Evolutionary conservation across 2,113 vertebrate species (phyloP).

Genomic region (Gadus macrocephalus): DNA sequence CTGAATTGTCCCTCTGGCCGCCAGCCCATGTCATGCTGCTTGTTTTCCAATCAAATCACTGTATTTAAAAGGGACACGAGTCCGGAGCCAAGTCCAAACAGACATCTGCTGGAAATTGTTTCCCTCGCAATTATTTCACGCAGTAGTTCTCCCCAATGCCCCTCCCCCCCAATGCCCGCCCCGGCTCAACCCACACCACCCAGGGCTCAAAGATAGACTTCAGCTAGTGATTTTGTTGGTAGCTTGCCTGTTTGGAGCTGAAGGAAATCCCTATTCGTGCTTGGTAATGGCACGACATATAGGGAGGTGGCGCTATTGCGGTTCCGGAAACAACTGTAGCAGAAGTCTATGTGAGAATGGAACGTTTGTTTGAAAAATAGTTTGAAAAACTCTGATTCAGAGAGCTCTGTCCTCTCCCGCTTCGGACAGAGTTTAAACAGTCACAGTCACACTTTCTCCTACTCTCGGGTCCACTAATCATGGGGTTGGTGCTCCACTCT

Average conservation of each 20-base stretch:
- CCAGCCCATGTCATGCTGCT: slow-evolving; percentile 58
- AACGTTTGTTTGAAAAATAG: no score
- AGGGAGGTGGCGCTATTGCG: slow-evolving; percentile 29
- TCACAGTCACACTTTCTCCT: no score
- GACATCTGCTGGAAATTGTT: slow-evolving; percentile 68
- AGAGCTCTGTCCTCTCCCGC: no score
- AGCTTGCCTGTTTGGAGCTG: slow-evolving; percentile 52
- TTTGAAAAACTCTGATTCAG: no score
- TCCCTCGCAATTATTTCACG: slow-evolving; percentile 59
- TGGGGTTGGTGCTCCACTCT: no score
- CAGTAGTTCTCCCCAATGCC: slow-evolving; percentile 41
- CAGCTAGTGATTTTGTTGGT: slow-evolving; percentile 53
- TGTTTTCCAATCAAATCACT: slow-evolving; percentile 71
- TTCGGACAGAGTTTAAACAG: no score
- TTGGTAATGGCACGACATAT: slow-evolving; percentile 48
- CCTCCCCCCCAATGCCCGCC: not conserved
- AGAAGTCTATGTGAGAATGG: slow-evolving; percentile 35
- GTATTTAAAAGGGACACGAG: slow-evolving; percentile 68
- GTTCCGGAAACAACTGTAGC: slow-evolving; percentile 39
- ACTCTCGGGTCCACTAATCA: no score
- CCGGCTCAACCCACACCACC: not conserved
- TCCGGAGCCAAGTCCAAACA: slow-evolving; percentile 62
- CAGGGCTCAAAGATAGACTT: no score
- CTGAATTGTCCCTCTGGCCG: slow-evolving; percentile 61
- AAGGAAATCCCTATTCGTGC: slow-evolving; percentile 39